phyloP scores from a whole-genome alignment of 2,113 vertebrate species.

The Macrotus californicus region DNA sequence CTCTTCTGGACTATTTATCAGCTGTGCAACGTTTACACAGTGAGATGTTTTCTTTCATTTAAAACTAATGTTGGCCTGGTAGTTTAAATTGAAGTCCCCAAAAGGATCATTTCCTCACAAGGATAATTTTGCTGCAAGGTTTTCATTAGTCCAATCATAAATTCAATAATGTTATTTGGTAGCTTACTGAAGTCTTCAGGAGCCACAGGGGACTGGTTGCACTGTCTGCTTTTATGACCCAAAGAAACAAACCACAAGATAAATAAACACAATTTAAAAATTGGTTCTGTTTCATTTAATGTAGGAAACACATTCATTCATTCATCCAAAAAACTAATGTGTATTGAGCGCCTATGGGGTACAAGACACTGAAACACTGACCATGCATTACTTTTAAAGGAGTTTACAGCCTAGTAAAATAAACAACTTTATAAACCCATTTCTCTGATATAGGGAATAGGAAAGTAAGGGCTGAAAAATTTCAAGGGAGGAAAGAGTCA shows the following conservation, averaged over 20 bases:
- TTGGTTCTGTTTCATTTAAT: background rate
- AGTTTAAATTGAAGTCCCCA: constrained; percentile 72
- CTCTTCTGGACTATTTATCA: constrained; percentile 65
- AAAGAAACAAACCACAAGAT: constrained; percentile 24
- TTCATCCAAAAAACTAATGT: background rate
- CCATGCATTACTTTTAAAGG: background rate
- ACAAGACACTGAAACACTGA: background rate
- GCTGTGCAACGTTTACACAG: constrained; percentile 49
- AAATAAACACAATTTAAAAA: background rate
- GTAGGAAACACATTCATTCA: background rate
- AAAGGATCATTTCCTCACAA: constrained; percentile 73
- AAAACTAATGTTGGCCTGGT: constrained; percentile 74
- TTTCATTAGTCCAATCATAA: constrained; percentile 81
- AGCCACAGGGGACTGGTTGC: constrained; percentile 65
- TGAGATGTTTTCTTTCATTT: constrained; percentile 73
- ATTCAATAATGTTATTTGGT: constrained; percentile 76
- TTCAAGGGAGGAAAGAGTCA: background rate
- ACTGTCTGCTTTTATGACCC: constrained; percentile 75
- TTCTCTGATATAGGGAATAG: background rate
- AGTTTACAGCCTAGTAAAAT: background rate
- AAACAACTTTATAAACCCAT: background rate
- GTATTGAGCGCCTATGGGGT: background rate
- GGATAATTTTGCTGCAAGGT: constrained; percentile 78
- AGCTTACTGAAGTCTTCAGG: constrained; percentile 70
- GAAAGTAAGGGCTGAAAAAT: background rate